Base-by-base conservation (phyloP, 2,797 vertebrate species). In the Potorous gilbertii region DNA sequence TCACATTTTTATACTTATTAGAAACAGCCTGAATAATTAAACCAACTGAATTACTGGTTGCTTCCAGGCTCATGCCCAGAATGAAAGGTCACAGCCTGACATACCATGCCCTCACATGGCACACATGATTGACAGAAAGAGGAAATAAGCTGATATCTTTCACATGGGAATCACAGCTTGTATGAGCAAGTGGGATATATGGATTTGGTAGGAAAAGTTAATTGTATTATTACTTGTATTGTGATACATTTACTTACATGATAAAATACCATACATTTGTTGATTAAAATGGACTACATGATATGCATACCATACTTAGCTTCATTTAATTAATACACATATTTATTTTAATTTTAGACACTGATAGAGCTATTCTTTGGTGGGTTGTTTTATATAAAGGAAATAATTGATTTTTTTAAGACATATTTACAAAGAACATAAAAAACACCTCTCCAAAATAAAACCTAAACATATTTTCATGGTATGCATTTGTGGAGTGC, bases 91-190 rank as follows among this genome's bases (percentile, higher is more conserved):
- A 92, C 97, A 99, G 99, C 99, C 99, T 98, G 97, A 98, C 99
- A 99, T 99, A 99, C 99, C 99, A 98, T 97, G 97, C 98, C 98
- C 98, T 98, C 98, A 98, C 98, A 98, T 98, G 99, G 99, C 98
- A 98, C 98, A 54, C 95, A 97, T 99, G 99, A 99, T 99, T 99
- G 99, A 99, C 99, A 99, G 99, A 98, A 98, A 98, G 98, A 99
- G 99, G 99, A 99, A 99, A 99, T 98, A 98, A 98, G 98, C 98
- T 98, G 99, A 99, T 99, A 99, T 98, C 98, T 99, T 99, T 99
- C 99, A 99, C 99, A 97, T 99, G 99, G 99, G 99, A 99, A 99
- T 99, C 99, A 99, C 99, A 99, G 99, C 99, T 99, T 99, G 99
- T 98, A 98, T 97, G 99, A 99, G 98, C 98, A 99, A 99, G 99